A percentile compares a stretch with the other conserved stretches of the same genome.
phyloP scores from a whole-genome alignment of 2,797 vertebrate genomes.

The Alfaro cultratus region DNA sequence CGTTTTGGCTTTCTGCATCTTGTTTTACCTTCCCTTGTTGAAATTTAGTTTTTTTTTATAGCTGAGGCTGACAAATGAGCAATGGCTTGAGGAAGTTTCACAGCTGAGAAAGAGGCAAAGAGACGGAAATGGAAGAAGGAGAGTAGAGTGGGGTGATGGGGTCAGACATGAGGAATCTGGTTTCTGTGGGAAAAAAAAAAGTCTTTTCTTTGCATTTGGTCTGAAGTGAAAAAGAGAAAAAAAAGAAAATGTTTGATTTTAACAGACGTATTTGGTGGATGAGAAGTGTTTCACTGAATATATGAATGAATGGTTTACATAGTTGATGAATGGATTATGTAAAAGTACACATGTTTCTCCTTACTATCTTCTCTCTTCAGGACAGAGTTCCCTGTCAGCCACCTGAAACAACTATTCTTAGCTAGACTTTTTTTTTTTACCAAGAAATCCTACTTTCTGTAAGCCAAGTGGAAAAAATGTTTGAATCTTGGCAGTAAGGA shows the following conservation, averaged over 20 bases:
- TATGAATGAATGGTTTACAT: slow-evolving; percentile 16
- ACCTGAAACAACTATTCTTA: slow-evolving; percentile 48
- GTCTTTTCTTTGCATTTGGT: slow-evolving; percentile 57
- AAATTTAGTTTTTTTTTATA: neutral
- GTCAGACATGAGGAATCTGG: slow-evolving; percentile 73
- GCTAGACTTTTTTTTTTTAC: slow-evolving; percentile 40
- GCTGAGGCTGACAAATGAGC: slow-evolving; percentile 43
- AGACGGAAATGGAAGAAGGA: slow-evolving; percentile 66
- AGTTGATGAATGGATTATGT: slow-evolving; percentile 35
- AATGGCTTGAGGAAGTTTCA: slow-evolving; percentile 36
- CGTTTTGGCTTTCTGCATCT: neutral
- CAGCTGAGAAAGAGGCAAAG: slow-evolving; percentile 57
- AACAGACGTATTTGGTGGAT: slow-evolving; percentile 20
- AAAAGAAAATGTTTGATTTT: slow-evolving; percentile 17
- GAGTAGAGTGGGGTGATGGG: slow-evolving; percentile 44
- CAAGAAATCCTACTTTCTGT: slow-evolving; percentile 62
- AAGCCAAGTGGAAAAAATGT: slow-evolving; percentile 64
- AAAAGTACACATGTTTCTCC: slow-evolving; percentile 23
- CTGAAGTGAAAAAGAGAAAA: slow-evolving; percentile 60
- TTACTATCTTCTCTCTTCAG: slow-evolving; percentile 27
- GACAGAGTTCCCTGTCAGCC: slow-evolving; percentile 35
- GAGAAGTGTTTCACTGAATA: slow-evolving; percentile 14
- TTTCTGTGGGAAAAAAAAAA: slow-evolving; percentile 79
- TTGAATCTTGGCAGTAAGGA: slow-evolving; percentile 55
- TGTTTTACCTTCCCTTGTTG: neutral